These are phyloP conservation scores for Drosophila fuyamai DNA, from an alignment of 1,140 invertebrate genomes.

Conservation along the genomic window DNA sequence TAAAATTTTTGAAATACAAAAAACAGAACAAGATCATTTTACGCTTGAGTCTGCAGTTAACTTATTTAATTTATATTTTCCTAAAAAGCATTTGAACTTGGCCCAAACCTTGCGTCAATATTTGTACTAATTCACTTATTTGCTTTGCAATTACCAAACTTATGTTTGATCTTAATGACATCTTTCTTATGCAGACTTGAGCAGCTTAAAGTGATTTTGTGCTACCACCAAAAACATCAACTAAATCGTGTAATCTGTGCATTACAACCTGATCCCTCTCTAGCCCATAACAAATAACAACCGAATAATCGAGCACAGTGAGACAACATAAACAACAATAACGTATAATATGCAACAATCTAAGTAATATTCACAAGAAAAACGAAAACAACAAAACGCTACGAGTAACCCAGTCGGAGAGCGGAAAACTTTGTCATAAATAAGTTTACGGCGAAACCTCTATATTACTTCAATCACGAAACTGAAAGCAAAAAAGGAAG, in stretches of 20 bases:
- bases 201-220: constrained; percentile 71
- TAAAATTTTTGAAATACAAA: background rate
- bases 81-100: constrained; percentile 20
- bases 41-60: background rate
- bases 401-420: constrained; percentile 47
- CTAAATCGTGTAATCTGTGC: constrained; percentile 66
- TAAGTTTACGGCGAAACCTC: constrained; percentile 51
- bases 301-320: constrained; percentile 48
- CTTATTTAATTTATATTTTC: background rate
- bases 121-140: constrained; percentile 6
- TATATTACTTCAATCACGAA: constrained; percentile 74
- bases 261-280: constrained; percentile 61
- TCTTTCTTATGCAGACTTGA: constrained; percentile 19
- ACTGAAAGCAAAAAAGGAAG: constrained; percentile 70
- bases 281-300: constrained; percentile 53
- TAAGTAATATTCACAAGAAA: constrained; percentile 61
- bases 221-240: constrained; percentile 46
- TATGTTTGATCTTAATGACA: constrained; percentile 18
- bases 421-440: constrained; percentile 70
- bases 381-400: constrained; percentile 39
- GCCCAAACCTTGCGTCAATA: background rate
- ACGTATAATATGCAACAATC: constrained; percentile 64
- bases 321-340: constrained; percentile 40
- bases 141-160: constrained; percentile 25
- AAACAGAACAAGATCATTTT: constrained; percentile 48